Base-by-base conservation (phyloP, 2,888 invertebrate species). In the Cheilosia scutellata region DNA sequence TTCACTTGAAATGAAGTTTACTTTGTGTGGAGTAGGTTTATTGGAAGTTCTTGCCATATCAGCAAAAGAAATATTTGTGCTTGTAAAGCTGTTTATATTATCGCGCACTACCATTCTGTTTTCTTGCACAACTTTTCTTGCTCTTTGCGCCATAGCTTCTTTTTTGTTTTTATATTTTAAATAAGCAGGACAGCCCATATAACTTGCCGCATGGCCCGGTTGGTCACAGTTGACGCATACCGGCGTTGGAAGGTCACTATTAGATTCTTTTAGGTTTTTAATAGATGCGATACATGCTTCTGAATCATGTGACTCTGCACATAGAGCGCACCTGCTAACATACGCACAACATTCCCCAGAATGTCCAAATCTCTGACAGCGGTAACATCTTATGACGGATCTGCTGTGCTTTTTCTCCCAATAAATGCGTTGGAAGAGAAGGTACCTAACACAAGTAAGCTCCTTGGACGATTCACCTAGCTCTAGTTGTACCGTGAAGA, bases 171-270 rank as follows among this genome's bases (percentile, higher is more conserved):
- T 70, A 37, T 47, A 57, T 29, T 47, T 57, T 20, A 47, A n/a
- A 20, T 55, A 68, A 0, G 55, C 49, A 9, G 68, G 29, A 20
- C 55, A 55, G 9, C 42, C 55, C 11, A 31, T 29, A n/a, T 49
- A 60, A 51, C 49, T 71, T 9, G 71, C 60, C 29, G 71, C 49
- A 11, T 71, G 71, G 20, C 71, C 60, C 51, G 13, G 2, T 49
- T 49, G 7, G 29, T 44, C 25, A 25, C 58, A 70, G n/a, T 66
- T 53, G 13, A 53, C 53, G 25, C 27, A 66, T 42, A 37, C 53
- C 4, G 66, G 27, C 0, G 16, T 40, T 29, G 66, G 53, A 42
- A 66, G 7, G 1, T 40, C 29, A 27, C 7, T 5, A 53, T 66
- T 66, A 9, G 27, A 6, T 13, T 66, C 66, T 5, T 53, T 31